Conservation (phyloP, 2,113 vertebrate genomes). For the Gobius niger region DNA sequence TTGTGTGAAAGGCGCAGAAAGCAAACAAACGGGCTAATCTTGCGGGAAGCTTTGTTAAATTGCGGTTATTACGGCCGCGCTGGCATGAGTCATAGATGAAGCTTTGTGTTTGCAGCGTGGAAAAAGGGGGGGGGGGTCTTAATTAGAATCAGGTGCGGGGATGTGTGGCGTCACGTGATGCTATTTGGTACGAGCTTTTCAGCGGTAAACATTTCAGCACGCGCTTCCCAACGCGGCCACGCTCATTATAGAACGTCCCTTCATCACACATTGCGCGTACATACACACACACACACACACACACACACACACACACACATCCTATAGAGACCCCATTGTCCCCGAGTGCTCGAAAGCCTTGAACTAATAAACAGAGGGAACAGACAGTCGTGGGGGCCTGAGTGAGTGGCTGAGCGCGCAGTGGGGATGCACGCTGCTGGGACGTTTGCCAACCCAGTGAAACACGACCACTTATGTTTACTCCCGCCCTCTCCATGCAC, state of each 20-base stretch:
- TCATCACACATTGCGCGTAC: slow-evolving; percentile 1
- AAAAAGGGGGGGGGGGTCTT: background rate
- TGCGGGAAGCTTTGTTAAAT: slow-evolving; percentile 14
- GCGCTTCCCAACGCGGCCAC: slow-evolving; percentile 2
- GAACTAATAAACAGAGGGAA: slow-evolving; percentile 15
- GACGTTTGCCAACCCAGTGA: slow-evolving; percentile 32
- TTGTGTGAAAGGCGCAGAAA: background rate
- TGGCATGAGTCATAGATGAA: slow-evolving; percentile 27
- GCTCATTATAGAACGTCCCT: slow-evolving; percentile 13
- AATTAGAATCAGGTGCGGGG: slow-evolving; percentile 7
- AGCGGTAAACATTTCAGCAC: slow-evolving; percentile 14
- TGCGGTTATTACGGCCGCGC: slow-evolving; percentile 22
- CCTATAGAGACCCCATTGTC: background rate
- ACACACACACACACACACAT: too few relatives aligned
- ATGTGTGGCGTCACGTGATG: background rate
- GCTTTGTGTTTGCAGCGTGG: slow-evolving; percentile 17
- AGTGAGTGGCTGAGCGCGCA: background rate
- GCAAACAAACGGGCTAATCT: background rate
- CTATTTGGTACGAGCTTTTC: background rate
- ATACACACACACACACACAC: too few relatives aligned
- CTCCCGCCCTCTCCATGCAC: slow-evolving; percentile 14
- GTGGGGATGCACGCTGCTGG: slow-evolving; percentile 25
- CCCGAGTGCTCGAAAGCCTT: background rate
- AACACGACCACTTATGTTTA: slow-evolving; percentile 46
- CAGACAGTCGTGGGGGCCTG: slow-evolving; percentile 13